Evolutionary conservation across 1,140 invertebrate species (phyloP).

Genomic region (Habropoda laboriosa): DNA sequence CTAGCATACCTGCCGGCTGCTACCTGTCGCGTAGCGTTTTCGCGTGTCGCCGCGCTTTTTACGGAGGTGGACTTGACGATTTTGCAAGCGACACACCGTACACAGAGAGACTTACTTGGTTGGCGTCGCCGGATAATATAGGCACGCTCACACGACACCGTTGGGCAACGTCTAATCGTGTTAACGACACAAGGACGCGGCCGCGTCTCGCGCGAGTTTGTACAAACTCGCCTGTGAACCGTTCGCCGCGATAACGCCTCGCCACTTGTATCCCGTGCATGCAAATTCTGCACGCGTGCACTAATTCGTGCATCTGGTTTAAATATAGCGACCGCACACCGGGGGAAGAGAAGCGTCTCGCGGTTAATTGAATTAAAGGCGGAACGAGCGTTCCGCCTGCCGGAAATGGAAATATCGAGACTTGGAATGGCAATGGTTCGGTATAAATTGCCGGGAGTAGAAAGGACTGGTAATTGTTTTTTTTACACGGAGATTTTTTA

Average conservation of each 20-base stretch:
- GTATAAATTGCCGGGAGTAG: too few species aligned
- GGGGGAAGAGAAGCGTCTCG: not conserved
- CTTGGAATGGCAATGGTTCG: too few species aligned
- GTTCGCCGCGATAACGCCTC: conserved; percentile 32
- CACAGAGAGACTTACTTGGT: conserved; percentile 46
- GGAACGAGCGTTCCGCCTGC: not conserved
- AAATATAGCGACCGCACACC: conserved; percentile 7
- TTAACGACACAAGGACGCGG: conserved; percentile 69
- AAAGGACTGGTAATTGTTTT: too few species aligned
- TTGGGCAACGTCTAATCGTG: conserved; percentile 68
- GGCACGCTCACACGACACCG: conserved; percentile 52
- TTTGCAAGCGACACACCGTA: conserved; percentile 57
- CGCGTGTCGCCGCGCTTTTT: conserved; percentile 54
- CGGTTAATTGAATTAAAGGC: conserved; percentile 30
- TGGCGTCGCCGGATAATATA: conserved; percentile 64
- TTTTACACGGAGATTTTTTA: too few species aligned
- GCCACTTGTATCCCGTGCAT: conserved; percentile 19
- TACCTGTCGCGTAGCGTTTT: conserved; percentile 40
- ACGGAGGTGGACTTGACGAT: conserved; percentile 64
- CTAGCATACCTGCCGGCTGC: not conserved
- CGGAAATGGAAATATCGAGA: not conserved
- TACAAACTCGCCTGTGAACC: conserved; percentile 41
- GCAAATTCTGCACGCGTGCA: conserved; percentile 37
- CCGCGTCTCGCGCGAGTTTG: conserved; percentile 51
- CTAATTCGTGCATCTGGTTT: conserved; percentile 24